Base-by-base conservation (phyloP, 37 sponge, comb jelly and placozoan genomes). In the Amphimedon queenslandica region DNA sequence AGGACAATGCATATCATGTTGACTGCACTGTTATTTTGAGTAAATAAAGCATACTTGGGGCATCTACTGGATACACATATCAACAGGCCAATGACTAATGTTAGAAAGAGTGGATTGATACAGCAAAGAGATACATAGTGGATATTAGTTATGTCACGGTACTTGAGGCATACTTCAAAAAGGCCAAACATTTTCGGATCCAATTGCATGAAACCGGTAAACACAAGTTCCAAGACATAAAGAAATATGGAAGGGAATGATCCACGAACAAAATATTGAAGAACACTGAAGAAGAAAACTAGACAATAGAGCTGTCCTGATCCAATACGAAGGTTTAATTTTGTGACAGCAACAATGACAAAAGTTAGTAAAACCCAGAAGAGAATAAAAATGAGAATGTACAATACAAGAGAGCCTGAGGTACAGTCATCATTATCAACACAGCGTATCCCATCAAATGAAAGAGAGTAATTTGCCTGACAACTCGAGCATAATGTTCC, bases 241-340 rank as follows among this genome's bases (percentile, higher is more conserved):
- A 60, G 27, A n/a, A 11, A 11, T 6, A 25, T 25, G 5, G 61
- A 60, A n/a, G 61, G 61, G 28, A 60, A 60, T 5, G 28, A n/a
- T 25, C 40, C 47, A 25, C 32, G 40, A 29, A 58, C 40, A 42
- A 73, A 56, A 16, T 64, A 58, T 10, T 27, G 40, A 11, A 73
- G 32, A 2, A 82, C 82, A 82, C 82, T 74, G 69, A 67, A 82
- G 69, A 65, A 82, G 47, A 66, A 82, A 3, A 82, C 32, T 20
- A 82, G 32, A 28, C 82, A 58, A 57, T 82, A 82, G 25, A 82
- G 33, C 58, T 43, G 43, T 2, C 82, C 82, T 5, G 82, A 73
- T 20, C 82, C 82, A 4, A 82, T 33, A 4, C 60, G 72, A 2
- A 82, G 60, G 20, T 74, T 67, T 2, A 74, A 29, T 30, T 30